Conservation (phyloP, 2,113 vertebrate species). For the Ctenomys sociabilis region DNA sequence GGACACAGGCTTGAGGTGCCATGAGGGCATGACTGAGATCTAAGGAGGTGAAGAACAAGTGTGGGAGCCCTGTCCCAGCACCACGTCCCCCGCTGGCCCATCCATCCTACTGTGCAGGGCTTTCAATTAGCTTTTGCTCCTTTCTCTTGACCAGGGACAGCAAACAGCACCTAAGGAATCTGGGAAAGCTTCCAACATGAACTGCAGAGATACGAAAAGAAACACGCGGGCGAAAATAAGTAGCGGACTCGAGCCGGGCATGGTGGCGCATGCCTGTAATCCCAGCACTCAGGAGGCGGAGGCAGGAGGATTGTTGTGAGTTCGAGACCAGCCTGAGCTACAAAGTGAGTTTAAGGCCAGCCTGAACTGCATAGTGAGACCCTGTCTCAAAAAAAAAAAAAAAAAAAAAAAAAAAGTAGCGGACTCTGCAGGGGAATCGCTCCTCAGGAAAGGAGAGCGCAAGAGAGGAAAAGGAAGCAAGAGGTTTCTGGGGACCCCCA, state of each 20-base stretch:
- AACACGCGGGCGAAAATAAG: neutral
- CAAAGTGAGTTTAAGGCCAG: no score
- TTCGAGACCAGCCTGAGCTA: no score
- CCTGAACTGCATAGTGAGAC: no score
- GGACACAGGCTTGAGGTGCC: neutral
- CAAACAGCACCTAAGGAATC: neutral
- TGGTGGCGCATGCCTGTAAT: no score
- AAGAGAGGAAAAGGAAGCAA: neutral
- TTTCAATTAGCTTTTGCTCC: neutral
- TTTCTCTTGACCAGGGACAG: conserved; percentile 19
- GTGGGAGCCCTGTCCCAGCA: neutral
- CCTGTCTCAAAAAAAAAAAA: no score
- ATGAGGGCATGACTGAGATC: neutral
- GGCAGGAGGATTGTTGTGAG: no score
- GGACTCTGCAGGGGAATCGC: neutral
- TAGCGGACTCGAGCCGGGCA: neutral
- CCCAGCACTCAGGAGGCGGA: no score
- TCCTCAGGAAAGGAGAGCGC: neutral
- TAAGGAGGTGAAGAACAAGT: neutral
- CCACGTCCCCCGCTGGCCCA: neutral
- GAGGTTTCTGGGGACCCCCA: neutral
- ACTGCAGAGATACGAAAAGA: neutral
- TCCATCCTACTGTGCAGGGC: neutral
- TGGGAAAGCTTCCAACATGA: neutral
- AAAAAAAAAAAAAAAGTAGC: no score